Conservation (phyloP, 1,140 invertebrate species). For the Habropoda laboriosa region DNA sequence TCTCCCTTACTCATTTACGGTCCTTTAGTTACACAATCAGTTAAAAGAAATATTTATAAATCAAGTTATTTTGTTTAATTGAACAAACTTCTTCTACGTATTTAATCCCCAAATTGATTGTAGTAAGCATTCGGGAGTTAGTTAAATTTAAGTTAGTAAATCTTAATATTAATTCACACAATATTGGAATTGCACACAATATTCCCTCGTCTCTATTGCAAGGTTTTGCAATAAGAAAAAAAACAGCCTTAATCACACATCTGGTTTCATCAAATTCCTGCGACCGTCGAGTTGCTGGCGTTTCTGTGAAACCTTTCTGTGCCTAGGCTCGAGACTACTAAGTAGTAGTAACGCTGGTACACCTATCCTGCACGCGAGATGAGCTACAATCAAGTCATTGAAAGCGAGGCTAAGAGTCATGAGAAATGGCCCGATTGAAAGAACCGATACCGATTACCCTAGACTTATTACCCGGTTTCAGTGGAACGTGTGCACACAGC, state of each 20-base stretch:
- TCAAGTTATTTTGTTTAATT: no score
- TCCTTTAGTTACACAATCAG: no score
- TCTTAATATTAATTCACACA: no score
- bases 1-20: no score
- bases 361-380: constrained; percentile 27
- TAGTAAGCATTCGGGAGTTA: no score
- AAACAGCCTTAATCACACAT: constrained; percentile 9
- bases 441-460: constrained; percentile 9
- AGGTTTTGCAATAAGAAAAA: neutral
- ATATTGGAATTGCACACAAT: no score
- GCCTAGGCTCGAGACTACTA: neutral
- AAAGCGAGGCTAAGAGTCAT: constrained; percentile 16
- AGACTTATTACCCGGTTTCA: constrained; percentile 14
- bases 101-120: no score
- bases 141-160: no score
- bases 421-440: constrained; percentile 24
- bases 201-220: neutral
- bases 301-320: neutral
- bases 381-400: constrained; percentile 39
- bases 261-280: neutral
- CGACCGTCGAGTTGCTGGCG: neutral
- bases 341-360: neutral
- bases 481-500: neutral
- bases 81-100: no score
- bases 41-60: no score